Base-by-base conservation (phyloP, 2,797 vertebrate species). In the Labroides dimidiatus region DNA sequence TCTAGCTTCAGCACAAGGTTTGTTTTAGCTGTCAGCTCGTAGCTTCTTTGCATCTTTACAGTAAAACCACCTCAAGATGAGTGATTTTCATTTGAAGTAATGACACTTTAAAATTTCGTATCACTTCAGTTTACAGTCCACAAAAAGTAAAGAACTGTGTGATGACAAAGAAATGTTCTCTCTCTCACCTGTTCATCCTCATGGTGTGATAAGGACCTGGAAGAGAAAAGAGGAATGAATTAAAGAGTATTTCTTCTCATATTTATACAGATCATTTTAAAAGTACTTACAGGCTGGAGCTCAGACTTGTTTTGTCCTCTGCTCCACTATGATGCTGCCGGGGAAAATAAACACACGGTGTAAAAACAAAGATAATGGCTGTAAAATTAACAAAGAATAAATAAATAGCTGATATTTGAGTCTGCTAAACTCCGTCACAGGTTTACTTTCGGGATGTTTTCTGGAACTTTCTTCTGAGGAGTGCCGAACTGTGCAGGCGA, bases 261-360 rank as follows among this genome's bases (percentile, higher is more conserved):
- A 0, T 14, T 4, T 27, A 16, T 16, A 2, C 12, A 21, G 14
- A 24, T 4, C 24, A 24, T 33, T 15, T 51, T n/a, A 30, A 33
- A 52, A n/a, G 11, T 14, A 83, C 95, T 50, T 86, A 96, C 95
- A 90, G 78, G 75, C 87, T 94, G 57, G 93, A 93, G 73, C 90
- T 86, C 64, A 91, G 85, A 37, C 93, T 93, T 60, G 86, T 86
- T 66, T 89, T 93, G 74, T 94, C 95, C 45, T 95, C 93, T 1
- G 66, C 61, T 0, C 79, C 61, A 4, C 70, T 71, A 16, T 24
- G 20, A 19, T 16, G 20, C 86, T 84, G 69, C 10, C 2, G 48
- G 9, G 6, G 3, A 24, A 33, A 7, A 50, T 0, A 50, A 20
- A 51, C 4, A 42, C 3, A 21, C 8, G 7, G 2, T 10, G 17